These are phyloP conservation scores for Altica lythri DNA, from an alignment of 2,888 invertebrate species.

Conservation along the genomic window DNA sequence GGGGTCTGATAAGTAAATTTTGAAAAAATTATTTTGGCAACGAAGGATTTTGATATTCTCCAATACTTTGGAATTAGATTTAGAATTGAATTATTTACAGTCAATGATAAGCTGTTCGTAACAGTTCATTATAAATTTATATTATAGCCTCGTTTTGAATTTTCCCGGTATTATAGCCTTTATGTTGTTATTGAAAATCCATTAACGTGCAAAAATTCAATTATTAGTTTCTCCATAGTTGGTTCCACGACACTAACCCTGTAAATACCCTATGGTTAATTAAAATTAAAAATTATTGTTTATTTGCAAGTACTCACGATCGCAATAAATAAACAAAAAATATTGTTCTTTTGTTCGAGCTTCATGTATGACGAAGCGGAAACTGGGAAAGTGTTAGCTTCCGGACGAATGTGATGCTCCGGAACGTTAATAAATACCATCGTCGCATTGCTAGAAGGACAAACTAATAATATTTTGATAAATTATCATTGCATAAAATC, in stretches of 20 bases:
- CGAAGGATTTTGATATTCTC: too few species aligned
- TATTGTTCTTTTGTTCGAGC: slow-evolving; percentile 14
- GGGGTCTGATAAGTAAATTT: too few species aligned
- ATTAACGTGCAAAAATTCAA: too few species aligned
- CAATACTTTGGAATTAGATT: too few species aligned
- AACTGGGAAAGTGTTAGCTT: slow-evolving; percentile 35
- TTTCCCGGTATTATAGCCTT: too few species aligned
- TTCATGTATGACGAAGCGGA: slow-evolving; percentile 25
- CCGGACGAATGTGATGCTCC: slow-evolving; percentile 26
- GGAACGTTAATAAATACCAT: slow-evolving; percentile 23
- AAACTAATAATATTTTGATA: slow-evolving; percentile 19
- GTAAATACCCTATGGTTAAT: slow-evolving; percentile 1
- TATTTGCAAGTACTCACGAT: not conserved
- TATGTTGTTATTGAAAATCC: too few species aligned
- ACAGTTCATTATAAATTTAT: too few species aligned
- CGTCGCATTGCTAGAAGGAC: slow-evolving; percentile 13
- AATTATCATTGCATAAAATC: slow-evolving; percentile 11
- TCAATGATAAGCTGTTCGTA: too few species aligned
- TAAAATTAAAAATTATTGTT: slow-evolving; percentile 15
- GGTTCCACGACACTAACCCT: not conserved
- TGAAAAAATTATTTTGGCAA: too few species aligned
- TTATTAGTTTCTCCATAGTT: not conserved
- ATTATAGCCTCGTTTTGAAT: too few species aligned
- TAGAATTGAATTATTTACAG: too few species aligned
- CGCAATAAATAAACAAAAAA: slow-evolving; percentile 5